phyloP scores from a whole-genome alignment of 2,113 vertebrate genomes.

The Catharus bicknelli region DNA sequence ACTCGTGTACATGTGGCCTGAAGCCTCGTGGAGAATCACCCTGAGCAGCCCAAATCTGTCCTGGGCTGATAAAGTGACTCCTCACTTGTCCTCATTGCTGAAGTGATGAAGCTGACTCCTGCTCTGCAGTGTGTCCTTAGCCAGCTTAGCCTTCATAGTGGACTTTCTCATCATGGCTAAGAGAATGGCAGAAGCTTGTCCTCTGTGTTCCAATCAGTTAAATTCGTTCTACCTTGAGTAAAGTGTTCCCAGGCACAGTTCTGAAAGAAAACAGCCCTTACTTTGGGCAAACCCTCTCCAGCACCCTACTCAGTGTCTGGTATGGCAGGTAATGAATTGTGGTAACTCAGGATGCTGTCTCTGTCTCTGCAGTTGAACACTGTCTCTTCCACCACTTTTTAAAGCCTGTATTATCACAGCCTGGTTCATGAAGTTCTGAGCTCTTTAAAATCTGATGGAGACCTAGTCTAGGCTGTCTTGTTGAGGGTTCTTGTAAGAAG shows the following conservation, averaged over 20 bases:
- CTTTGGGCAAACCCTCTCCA: background rate
- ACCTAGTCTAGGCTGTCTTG: background rate
- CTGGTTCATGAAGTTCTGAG: background rate
- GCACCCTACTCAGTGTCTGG: rapidly evolving
- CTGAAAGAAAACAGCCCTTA: background rate
- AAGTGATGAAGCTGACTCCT: background rate
- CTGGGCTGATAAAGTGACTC: background rate
- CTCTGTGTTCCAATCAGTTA: background rate
- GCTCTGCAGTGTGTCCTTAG: background rate
- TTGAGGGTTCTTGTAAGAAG: background rate
- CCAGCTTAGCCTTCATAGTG: background rate
- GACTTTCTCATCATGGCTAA: background rate
- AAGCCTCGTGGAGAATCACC: background rate
- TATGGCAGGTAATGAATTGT: background rate
- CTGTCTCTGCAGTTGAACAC: background rate
- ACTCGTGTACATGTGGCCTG: rapidly evolving
- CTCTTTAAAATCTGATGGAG: background rate
- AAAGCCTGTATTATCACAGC: background rate
- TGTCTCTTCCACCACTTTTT: background rate
- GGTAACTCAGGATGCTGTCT: background rate
- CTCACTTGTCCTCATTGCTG: background rate
- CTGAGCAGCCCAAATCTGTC: background rate
- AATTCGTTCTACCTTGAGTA: background rate
- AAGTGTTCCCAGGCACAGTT: background rate
- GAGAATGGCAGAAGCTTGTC: background rate